Percentiles rank a stretch among this genome's conserved stretches.
Conservation (phyloP, 64 coral and sea anemone genomes). For the Cladopsammia gracilis region DNA sequence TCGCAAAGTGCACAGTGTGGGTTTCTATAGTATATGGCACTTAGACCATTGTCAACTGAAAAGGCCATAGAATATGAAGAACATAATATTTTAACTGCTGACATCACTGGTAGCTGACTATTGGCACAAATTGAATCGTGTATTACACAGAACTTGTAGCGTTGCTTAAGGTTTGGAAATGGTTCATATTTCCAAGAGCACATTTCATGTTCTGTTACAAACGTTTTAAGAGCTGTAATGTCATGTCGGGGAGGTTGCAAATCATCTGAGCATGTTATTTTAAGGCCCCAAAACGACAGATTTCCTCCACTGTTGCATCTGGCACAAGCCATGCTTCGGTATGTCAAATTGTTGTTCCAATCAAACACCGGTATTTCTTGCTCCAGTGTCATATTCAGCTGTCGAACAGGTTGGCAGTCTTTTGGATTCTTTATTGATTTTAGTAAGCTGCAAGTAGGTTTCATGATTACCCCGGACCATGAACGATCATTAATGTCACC, state of each 20-base stretch:
- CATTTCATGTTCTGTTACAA: not conserved
- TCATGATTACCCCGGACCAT: constrained; percentile 42
- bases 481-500: not conserved
- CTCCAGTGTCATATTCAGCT: not conserved
- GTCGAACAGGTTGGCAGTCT: not conserved
- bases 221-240: not conserved
- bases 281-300: not conserved
- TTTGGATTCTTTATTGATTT: not conserved
- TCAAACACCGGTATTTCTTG: constrained; percentile 9
- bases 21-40: not conserved
- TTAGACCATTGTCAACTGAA: too few relatives aligned
- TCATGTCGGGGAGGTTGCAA: not conserved
- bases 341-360: not conserved
- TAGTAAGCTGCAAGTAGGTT: not conserved
- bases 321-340: constrained; percentile 25
- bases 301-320: constrained; percentile 10
- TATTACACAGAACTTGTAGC: not conserved
- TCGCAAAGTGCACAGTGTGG: constrained; percentile 30
- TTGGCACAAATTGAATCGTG: not conserved
- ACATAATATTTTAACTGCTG: not conserved
- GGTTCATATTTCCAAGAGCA: constrained; percentile 25
- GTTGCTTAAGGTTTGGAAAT: not conserved
- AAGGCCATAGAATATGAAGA: constrained; percentile 3
- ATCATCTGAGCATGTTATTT: not conserved
- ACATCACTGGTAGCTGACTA: not conserved